phyloP scores from a whole-genome alignment of 2,113 vertebrate species.

The Eurystomus gularis region DNA sequence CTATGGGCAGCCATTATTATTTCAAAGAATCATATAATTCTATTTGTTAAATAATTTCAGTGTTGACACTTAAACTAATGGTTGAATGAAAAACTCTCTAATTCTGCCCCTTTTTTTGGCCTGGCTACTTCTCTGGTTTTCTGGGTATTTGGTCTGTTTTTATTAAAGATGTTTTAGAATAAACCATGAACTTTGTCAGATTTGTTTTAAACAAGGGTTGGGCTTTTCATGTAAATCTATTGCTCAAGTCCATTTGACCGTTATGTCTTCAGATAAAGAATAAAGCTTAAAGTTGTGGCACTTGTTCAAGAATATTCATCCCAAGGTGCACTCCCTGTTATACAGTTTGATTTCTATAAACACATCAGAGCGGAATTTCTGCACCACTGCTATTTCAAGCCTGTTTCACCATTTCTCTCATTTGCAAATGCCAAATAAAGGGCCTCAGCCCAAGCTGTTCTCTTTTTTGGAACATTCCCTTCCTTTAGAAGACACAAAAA shows the following conservation, averaged over 20 bases:
- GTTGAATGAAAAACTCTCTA: background rate
- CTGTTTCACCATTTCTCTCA: conserved; percentile 4
- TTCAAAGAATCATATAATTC: background rate
- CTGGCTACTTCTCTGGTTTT: background rate
- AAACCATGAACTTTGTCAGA: background rate
- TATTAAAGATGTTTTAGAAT: background rate
- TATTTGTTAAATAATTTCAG: background rate
- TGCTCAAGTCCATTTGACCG: background rate
- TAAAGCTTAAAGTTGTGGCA: background rate
- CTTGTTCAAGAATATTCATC: background rate
- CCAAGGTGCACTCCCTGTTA: background rate
- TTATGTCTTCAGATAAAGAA: background rate
- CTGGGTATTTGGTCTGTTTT: background rate
- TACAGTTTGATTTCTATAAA: background rate
- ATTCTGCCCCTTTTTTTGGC: background rate
- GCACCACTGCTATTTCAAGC: conserved; percentile 1
- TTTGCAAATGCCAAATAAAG: conserved; percentile 23
- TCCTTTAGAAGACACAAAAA: conserved; percentile 6
- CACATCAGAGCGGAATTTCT: background rate
- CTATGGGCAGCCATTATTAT: background rate
- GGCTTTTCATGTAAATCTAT: background rate
- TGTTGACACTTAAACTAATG: background rate
- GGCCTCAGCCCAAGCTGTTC: background rate
- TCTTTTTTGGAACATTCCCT: conserved; percentile 11
- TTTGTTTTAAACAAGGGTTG: background rate